A percentile compares a stretch with the other conserved stretches of the same genome.
Evolutionary conservation across 2,888 invertebrate genomes (phyloP).

Genomic region (Entomobrya multifasciata): DNA sequence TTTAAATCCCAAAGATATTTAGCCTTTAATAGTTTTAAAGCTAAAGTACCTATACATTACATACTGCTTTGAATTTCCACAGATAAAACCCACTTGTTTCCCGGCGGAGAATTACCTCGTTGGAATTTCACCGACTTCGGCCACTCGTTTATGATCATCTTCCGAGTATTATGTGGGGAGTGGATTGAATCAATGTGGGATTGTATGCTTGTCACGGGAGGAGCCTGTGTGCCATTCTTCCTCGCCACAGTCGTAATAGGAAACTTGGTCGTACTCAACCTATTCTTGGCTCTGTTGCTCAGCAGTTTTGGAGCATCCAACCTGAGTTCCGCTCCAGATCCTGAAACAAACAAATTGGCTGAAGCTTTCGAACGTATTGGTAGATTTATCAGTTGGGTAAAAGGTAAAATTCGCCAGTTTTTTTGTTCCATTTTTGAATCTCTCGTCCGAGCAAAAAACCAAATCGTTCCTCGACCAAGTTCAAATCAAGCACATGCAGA

Average conservation of each 20-base stretch:
- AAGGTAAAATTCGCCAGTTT: conserved; percentile 81
- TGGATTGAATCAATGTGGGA: conserved; percentile 99
- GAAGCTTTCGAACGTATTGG: conserved; percentile 98
- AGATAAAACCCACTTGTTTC: conserved; percentile 93
- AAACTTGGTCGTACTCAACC: conserved; percentile 97
- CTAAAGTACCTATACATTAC: too few relatives aligned
- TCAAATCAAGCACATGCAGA: background rate
- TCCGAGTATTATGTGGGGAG: conserved; percentile 98
- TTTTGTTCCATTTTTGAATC: background rate
- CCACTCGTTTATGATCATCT: conserved; percentile 99
- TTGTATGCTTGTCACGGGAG: conserved; percentile 94
- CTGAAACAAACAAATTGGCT: conserved; percentile 97
- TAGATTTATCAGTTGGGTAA: conserved; percentile 93
- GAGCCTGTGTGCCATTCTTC: conserved; percentile 98
- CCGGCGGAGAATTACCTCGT: conserved; percentile 92
- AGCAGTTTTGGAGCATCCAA: conserved; percentile 98
- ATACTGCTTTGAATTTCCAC: too few relatives aligned
- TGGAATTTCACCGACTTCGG: conserved; percentile 88
- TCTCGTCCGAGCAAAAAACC: conserved; percentile 83
- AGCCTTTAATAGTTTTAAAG: too few relatives aligned
- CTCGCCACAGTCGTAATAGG: conserved; percentile 98
- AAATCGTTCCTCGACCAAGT: conserved; percentile 84
- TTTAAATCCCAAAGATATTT: too few relatives aligned
- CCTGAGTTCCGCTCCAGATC: conserved; percentile 82
- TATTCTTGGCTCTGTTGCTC: conserved; percentile 99